A percentile compares a stretch with the other conserved stretches of the same genome.
These are phyloP conservation scores for Cerceris rybyensis DNA, from an alignment of 2,888 invertebrate genomes.

Conservation along the genomic window DNA sequence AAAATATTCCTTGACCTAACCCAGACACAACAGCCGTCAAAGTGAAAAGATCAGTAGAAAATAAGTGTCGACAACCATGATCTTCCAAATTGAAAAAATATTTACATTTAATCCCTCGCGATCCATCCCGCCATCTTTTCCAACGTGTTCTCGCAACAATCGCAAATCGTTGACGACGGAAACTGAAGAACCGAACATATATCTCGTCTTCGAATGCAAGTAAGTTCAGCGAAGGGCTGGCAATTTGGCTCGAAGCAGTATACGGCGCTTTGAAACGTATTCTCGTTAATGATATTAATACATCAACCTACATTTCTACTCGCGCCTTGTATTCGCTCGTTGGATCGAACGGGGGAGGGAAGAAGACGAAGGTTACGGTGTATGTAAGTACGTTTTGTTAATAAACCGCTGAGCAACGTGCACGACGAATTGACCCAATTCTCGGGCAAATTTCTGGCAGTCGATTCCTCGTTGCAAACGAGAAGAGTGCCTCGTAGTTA, in stretches of 20 bases:
- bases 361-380: conserved; percentile 58
- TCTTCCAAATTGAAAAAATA: too few species aligned
- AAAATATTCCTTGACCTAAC: too few species aligned
- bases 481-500: too few species aligned
- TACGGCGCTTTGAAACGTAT: conserved; percentile 24
- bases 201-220: not conserved
- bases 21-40: too few species aligned
- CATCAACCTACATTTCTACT: conserved; percentile 63
- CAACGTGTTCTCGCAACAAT: too few species aligned
- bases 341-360: conserved; percentile 23
- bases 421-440: conserved; percentile 69
- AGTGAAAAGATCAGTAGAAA: too few species aligned
- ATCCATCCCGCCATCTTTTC: too few species aligned
- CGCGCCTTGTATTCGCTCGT: not conserved
- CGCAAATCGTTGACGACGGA: too few species aligned
- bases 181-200: not conserved
- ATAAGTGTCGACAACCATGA: too few species aligned
- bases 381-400: conserved; percentile 60
- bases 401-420: conserved; percentile 55
- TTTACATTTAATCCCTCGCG: too few species aligned
- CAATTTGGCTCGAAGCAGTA: conserved; percentile 18
- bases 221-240: not conserved
- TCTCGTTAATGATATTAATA: conserved; percentile 64
- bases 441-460: conserved; percentile 67
- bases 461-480: conserved; percentile 33